Evolutionary conservation across 2,888 invertebrate species (phyloP).

Genomic region (Rhagonycha lutea): DNA sequence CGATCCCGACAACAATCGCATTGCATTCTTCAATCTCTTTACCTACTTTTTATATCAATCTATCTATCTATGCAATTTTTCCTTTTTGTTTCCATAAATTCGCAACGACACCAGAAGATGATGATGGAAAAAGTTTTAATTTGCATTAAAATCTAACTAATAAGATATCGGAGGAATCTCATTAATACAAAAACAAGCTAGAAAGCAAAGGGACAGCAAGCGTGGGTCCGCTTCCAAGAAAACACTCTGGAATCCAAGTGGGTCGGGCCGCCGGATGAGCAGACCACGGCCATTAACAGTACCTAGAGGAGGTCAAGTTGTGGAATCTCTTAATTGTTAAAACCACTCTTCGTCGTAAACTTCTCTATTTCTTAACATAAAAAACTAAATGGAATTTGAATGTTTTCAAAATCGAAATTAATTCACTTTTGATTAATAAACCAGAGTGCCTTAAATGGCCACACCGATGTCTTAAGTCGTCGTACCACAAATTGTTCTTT

Average conservation of each 20-base stretch:
- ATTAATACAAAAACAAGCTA: neutral
- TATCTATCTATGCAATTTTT: too few species aligned
- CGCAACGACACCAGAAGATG: neutral
- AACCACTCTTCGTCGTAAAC: conserved; percentile 28
- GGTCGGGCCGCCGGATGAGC: conserved; percentile 46
- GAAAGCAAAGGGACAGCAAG: conserved; percentile 4
- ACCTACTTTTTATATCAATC: neutral
- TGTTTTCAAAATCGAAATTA: neutral
- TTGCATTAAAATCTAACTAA: neutral
- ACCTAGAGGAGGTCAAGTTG: conserved; percentile 10
- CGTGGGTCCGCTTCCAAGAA: conserved; percentile 41
- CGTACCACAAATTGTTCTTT: too few species aligned
- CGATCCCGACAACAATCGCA: neutral
- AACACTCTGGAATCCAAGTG: conserved; percentile 46
- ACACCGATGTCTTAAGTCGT: neutral
- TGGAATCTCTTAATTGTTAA: conserved; percentile 33
- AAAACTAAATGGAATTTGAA: neutral
- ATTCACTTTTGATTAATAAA: neutral
- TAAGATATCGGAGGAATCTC: neutral
- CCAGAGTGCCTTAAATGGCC: neutral
- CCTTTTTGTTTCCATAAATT: neutral
- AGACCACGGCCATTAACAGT: conserved; percentile 30
- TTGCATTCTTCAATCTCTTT: neutral
- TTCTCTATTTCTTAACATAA: neutral
- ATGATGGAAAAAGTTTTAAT: neutral